These are phyloP conservation scores for Sanderia malayensis DNA, from an alignment of 30 jellyfish, hydroid and myxozoan species.

Conservation along the genomic window DNA sequence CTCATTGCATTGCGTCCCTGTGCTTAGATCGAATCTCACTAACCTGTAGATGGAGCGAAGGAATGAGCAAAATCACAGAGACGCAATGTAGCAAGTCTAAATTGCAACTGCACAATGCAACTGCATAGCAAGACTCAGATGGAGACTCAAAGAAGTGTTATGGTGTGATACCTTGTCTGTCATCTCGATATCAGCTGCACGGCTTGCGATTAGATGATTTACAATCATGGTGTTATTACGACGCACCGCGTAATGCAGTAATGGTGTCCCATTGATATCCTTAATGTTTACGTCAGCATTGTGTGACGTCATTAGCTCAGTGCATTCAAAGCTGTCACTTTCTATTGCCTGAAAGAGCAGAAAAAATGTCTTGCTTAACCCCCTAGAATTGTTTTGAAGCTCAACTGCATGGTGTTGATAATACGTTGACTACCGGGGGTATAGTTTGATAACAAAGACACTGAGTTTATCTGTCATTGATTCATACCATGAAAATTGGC, in stretches of 20 bases:
- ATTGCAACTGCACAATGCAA: background rate
- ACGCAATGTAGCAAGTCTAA: background rate
- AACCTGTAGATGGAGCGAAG: too few species aligned
- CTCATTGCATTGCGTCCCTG: too few species aligned
- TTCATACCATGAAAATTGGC: slow-evolving; percentile 8
- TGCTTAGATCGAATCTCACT: too few species aligned
- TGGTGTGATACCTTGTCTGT: slow-evolving; percentile 1
- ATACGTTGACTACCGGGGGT: background rate
- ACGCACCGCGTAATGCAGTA: background rate
- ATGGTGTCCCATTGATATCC: background rate
- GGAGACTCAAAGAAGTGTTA: too few species aligned
- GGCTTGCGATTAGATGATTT: background rate
- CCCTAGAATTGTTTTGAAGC: too few species aligned
- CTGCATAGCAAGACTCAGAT: too few species aligned
- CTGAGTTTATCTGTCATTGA: background rate
- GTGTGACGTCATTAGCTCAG: background rate
- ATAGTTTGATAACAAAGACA: background rate
- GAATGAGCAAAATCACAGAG: too few species aligned
- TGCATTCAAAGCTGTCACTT: background rate
- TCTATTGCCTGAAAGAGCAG: background rate
- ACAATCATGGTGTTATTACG: background rate
- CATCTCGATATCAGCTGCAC: background rate
- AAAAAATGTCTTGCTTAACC: too few species aligned
- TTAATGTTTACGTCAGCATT: background rate
- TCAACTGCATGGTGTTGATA: background rate